phyloP scores from a whole-genome alignment of 2,113 vertebrate genomes.

The Gavia stellata region DNA sequence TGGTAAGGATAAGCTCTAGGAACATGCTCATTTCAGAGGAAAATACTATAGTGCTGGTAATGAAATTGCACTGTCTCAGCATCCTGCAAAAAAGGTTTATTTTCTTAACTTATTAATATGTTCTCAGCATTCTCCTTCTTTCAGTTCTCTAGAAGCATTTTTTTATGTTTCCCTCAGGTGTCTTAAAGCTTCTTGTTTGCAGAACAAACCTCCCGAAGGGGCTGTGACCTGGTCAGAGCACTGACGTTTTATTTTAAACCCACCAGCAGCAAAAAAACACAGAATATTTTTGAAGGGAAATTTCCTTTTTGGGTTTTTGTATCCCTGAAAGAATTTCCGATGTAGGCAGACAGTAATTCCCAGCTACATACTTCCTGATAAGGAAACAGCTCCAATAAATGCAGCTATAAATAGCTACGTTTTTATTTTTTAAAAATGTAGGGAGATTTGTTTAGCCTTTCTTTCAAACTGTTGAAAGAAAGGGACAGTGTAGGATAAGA shows the following conservation, averaged over 20 bases:
- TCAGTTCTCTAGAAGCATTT: not conserved
- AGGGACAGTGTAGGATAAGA: not conserved
- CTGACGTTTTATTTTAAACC: conserved; percentile 44
- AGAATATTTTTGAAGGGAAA: conserved; percentile 71
- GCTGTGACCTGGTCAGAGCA: not conserved
- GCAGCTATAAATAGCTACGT: conserved; percentile 74
- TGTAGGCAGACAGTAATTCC: conserved; percentile 76
- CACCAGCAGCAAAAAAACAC: conserved; percentile 22
- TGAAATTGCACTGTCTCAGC: not conserved
- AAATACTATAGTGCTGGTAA: not conserved
- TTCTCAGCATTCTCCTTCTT: not conserved
- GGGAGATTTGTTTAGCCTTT: conserved; percentile 59
- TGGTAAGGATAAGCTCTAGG: not conserved
- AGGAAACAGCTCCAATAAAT: conserved; percentile 75
- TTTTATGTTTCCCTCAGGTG: not conserved
- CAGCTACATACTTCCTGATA: conserved; percentile 75
- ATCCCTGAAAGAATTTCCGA: conserved; percentile 77
- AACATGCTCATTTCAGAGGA: not conserved
- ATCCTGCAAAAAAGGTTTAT: not conserved
- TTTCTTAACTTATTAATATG: not conserved
- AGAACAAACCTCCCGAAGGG: not conserved
- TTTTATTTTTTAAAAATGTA: conserved; percentile 46
- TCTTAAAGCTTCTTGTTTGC: conserved; percentile 13
- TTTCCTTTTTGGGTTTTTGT: conserved; percentile 80
- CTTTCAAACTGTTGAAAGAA: conserved; percentile 24